A percentile compares a stretch with the other conserved stretches of the same genome.
Conservation (phyloP, 2,113 vertebrate genomes). For the Archocentrus centrarchus region DNA sequence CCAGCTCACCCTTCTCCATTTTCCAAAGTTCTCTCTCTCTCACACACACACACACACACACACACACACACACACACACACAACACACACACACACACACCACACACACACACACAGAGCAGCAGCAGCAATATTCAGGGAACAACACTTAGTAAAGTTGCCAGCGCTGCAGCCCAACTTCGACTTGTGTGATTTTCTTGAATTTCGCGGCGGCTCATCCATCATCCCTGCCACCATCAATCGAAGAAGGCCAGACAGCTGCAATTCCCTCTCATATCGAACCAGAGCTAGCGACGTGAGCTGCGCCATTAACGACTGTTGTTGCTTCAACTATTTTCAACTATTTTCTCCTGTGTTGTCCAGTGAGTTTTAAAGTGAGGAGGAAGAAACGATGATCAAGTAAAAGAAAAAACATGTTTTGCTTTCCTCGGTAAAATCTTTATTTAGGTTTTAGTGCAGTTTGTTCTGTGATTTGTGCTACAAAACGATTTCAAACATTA, state of each 20-base stretch:
- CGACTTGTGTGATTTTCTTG: background rate
- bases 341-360: background rate
- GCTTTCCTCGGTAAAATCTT: slow-evolving; percentile 15
- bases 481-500: slow-evolving; percentile 15
- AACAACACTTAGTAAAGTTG: background rate
- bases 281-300: slow-evolving; percentile 38
- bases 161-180: background rate
- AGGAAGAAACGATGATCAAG: background rate
- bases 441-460: slow-evolving; percentile 58
- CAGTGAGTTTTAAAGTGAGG: background rate
- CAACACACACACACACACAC: background rate
- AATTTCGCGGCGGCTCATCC: slow-evolving; percentile 39
- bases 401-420: background rate
- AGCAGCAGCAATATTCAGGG: background rate
- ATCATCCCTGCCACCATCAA: slow-evolving; percentile 62
- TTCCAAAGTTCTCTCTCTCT: no score
- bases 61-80: background rate
- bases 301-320: slow-evolving; percentile 28
- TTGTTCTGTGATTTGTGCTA: slow-evolving; percentile 41
- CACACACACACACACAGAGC: background rate
- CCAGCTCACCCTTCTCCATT: no score
- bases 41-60: background rate
- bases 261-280: slow-evolving; percentile 55
- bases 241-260: slow-evolving; percentile 49
- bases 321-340: background rate